These are phyloP conservation scores for Serranus cabrilla DNA, from an alignment of 2,797 vertebrate species.

Conservation along the genomic window DNA sequence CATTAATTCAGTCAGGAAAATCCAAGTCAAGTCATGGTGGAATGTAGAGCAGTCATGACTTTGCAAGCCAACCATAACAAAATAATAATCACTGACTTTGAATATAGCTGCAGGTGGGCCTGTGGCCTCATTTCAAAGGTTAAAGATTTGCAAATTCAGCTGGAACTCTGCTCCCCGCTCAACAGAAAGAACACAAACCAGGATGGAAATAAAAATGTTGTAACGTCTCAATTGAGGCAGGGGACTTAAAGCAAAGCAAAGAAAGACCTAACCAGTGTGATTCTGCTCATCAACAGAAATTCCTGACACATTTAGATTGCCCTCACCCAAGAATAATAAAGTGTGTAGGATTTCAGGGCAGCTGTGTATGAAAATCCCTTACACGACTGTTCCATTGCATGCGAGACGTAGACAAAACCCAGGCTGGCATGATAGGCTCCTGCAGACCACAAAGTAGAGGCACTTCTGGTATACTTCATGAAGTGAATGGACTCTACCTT, in stretches of 20 bases:
- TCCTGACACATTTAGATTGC: slow-evolving; percentile 71
- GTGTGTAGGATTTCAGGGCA: slow-evolving; percentile 72
- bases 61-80: slow-evolving; percentile 57
- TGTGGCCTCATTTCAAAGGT: slow-evolving; percentile 66
- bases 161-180: slow-evolving; percentile 48
- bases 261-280: slow-evolving; percentile 54
- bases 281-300: slow-evolving; percentile 78
- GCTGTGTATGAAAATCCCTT: slow-evolving; percentile 72
- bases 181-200: slow-evolving; percentile 67
- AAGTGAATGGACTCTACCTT: slow-evolving; percentile 28
- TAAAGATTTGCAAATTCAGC: slow-evolving; percentile 76
- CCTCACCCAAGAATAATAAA: slow-evolving; percentile 80
- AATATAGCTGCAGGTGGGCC: slow-evolving; percentile 63
- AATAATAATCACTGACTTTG: slow-evolving; percentile 37
- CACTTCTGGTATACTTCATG: slow-evolving; percentile 52
- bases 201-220: slow-evolving; percentile 80
- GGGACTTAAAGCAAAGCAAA: slow-evolving; percentile 63
- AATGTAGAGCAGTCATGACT: slow-evolving; percentile 35
- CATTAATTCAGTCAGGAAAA: slow-evolving; percentile 26
- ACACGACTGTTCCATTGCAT: slow-evolving; percentile 70
- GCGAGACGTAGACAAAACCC: slow-evolving; percentile 63
- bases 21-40: slow-evolving; percentile 27
- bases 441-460: slow-evolving; percentile 69
- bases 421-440: slow-evolving; percentile 54
- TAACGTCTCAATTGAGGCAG: slow-evolving; percentile 66